Percentiles rank a stretch among this genome's conserved stretches.
phyloP scores from a whole-genome alignment of 2,113 vertebrate genomes.

The Esox niger region DNA sequence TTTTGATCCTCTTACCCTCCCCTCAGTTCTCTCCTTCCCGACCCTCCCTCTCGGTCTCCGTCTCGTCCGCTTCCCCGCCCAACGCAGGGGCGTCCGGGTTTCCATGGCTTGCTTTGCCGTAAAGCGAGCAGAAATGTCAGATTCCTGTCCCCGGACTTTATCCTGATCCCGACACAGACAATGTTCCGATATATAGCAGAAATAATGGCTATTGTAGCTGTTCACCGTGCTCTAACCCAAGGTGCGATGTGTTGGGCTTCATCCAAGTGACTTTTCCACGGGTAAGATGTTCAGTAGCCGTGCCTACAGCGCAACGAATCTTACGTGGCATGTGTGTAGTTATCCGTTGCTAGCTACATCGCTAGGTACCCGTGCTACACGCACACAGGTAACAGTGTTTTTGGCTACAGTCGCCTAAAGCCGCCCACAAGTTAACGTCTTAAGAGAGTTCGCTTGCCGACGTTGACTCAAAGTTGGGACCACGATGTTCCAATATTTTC shows the following conservation, averaged over 20 bases:
- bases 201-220: background rate
- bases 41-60: background rate
- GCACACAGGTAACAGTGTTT: too few relatives aligned
- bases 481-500: too few relatives aligned
- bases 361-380: too few relatives aligned
- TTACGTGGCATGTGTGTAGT: too few relatives aligned
- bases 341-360: too few relatives aligned
- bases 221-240: background rate
- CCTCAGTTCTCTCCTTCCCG: background rate
- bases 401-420: too few relatives aligned
- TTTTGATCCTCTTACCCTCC: background rate
- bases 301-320: too few relatives aligned
- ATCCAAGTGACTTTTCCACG: background rate
- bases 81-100: slow-evolving; percentile 27
- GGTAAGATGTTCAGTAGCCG: background rate
- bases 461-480: too few relatives aligned
- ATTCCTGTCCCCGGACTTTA: slow-evolving; percentile 25
- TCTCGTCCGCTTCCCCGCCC: background rate
- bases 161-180: slow-evolving; percentile 11
- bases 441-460: too few relatives aligned
- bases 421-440: too few relatives aligned
- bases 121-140: slow-evolving; percentile 38
- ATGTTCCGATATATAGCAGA: background rate
- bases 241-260: slow-evolving; percentile 22
- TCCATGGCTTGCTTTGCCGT: slow-evolving; percentile 33